Base-by-base conservation (phyloP, 2,888 invertebrate species). In the Hypsopygia costalis region DNA sequence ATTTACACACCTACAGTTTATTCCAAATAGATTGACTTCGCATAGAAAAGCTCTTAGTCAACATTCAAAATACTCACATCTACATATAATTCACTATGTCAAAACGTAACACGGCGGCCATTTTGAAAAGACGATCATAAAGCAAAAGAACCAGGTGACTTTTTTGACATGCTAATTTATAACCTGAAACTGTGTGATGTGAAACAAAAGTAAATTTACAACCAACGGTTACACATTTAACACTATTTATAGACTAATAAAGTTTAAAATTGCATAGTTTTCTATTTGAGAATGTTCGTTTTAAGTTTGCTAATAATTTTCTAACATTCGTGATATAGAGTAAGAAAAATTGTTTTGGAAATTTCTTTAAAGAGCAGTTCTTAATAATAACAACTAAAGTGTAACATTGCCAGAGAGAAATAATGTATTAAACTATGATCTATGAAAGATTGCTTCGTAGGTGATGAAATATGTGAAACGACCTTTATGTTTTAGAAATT, bases 41-140 rank as follows among this genome's bases (percentile, higher is more conserved):
- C 47, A 37, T 46, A 47, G 49, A 41, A 56, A 59, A 56, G 48
- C 51, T 56, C 53, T 59, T 41, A 58, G 47, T 33, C 33, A 27
- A 11, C 36, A 16, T 25, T 25, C 11, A n/a, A 21, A 37, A 37
- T 31, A 30, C 21, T 21, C 21, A 21, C 25, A 42, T 29, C 37
- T 36, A 52, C 50, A 52, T 47, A 52, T 57, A 46, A 38, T 51
- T 11, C 20, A 41, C 49, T 49, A 47, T 34, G 41, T 37, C 36
- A 21, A 1, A 10, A 8, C 10, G 11, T 10, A n/a, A 8, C 30
- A 31, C 30, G 30, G 5, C 4, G 2, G 21, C 11, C 30, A 30
- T 30, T 36, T 30, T 21, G 21, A 30, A 36, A 36, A 6, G 36
- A 8, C 16, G 27, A 25, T 25, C 25, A 25, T 25, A 25, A 12